Evolutionary conservation across 2,888 invertebrate species (phyloP).

Genomic region (Cephus sareptanus): DNA sequence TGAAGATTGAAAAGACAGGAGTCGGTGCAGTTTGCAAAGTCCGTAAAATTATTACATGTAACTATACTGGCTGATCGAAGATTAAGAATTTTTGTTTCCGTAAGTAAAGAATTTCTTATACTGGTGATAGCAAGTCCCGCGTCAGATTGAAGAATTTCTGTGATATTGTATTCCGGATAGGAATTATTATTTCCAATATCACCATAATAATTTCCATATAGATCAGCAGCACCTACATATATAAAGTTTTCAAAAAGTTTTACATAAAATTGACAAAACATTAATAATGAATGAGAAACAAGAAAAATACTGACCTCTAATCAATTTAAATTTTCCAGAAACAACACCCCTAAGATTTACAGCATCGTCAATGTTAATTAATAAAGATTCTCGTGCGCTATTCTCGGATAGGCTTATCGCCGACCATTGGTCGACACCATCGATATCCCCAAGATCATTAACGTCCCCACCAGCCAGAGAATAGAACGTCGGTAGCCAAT

Average conservation of each 20-base stretch:
- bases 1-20: slow-evolving; percentile 52
- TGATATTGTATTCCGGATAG: slow-evolving; percentile 43
- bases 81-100: slow-evolving; percentile 18
- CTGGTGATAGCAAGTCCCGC: slow-evolving; percentile 39
- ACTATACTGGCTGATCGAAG: slow-evolving; percentile 37
- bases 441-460: slow-evolving; percentile 67
- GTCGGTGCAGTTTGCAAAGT: slow-evolving; percentile 35
- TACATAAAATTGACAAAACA: not conserved
- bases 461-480: slow-evolving; percentile 57
- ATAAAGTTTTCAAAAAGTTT: slow-evolving; percentile 1
- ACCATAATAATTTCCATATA: slow-evolving; percentile 42
- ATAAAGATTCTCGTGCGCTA: slow-evolving; percentile 72
- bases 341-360: slow-evolving; percentile 28
- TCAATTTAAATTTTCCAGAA: slow-evolving; percentile 46
- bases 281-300: not conserved
- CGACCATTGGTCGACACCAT: slow-evolving; percentile 66
- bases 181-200: slow-evolving; percentile 35
- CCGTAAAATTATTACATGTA: slow-evolving; percentile 30
- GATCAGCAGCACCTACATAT: not conserved
- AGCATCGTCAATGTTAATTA: slow-evolving; percentile 79
- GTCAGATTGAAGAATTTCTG: slow-evolving; percentile 36
- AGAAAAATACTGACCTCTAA: slow-evolving; percentile 40
- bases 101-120: slow-evolving; percentile 13
- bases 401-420: slow-evolving; percentile 32
- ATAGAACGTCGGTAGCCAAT: slow-evolving; percentile 83